phyloP scores from a whole-genome alignment of 1,140 invertebrate species.

The Drosophila quadrilineata region DNA sequence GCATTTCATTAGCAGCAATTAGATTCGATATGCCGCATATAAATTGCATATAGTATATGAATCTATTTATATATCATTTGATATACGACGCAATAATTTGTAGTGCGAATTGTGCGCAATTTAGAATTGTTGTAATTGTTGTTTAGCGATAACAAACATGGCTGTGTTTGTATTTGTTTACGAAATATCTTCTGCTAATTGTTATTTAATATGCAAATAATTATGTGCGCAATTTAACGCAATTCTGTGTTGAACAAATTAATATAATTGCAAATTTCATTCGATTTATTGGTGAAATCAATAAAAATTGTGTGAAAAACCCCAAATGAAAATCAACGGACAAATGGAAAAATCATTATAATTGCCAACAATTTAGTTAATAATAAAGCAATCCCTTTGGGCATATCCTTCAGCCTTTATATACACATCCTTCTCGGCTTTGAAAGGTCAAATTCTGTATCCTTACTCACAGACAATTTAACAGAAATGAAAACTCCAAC shows the following conservation, averaged over 20 bases:
- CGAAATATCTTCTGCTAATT: slow-evolving; percentile 32
- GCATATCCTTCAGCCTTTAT: not conserved
- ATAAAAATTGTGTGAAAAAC: no score
- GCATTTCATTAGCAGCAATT: slow-evolving; percentile 50
- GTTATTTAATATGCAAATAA: slow-evolving; percentile 64
- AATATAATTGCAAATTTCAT: slow-evolving; percentile 32
- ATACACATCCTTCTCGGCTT: not conserved
- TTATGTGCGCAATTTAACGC: slow-evolving; percentile 46
- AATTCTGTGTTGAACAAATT: not conserved
- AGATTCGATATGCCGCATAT: slow-evolving; percentile 14
- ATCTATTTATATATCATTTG: no score
- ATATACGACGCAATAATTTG: slow-evolving; percentile 34
- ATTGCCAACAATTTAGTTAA: slow-evolving; percentile 1
- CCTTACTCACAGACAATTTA: slow-evolving; percentile 51
- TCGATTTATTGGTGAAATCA: not conserved
- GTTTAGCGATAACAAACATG: slow-evolving; percentile 12
- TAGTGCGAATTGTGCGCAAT: not conserved
- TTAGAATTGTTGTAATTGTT: slow-evolving; percentile 24
- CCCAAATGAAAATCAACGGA: no score
- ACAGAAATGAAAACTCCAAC: slow-evolving; percentile 30
- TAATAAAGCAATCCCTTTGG: no score
- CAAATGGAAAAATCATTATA: no score
- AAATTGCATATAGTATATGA: no score
- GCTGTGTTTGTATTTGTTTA: slow-evolving; percentile 2
- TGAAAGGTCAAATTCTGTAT: no score